Evolutionary conservation across 1,140 invertebrate genomes (phyloP), one percentile per base, ranked within the genome.

Genomic region (Atta colombica): DNA sequence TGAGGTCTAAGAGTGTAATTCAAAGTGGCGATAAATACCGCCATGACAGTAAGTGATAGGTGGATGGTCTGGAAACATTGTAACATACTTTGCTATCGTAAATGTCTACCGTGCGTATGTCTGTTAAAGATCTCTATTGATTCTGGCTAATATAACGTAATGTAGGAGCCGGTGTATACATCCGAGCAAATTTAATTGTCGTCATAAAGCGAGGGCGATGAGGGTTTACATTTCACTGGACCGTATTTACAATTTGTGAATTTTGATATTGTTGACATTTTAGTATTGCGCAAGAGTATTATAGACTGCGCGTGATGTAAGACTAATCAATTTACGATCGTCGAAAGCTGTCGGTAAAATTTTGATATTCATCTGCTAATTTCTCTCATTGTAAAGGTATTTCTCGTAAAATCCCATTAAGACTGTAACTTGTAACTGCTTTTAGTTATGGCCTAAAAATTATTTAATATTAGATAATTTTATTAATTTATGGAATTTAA

Each of bases 221-320:
- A 55, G 0, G 18, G 18, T 8, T 39, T 6, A 2, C 45, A 45
- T 28, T 55, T 49, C 39, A 21, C 39, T 51, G 25, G 8, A 16
- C 21, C 8, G n/a, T 39, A 69, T 80, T 39, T 68, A 35, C 51
- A 25, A 25, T 35, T 58, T 55, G 35, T 71, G 49, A 18, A 28
- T 68, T 55, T 39, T 55, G 65, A 71, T 81, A 81, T 81, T 81
- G 51, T 69, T 71, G 77, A 81, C 65, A 81, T 81, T 81, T 81
- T 5, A 69, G 39, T 39, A 55, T 25, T 81, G 66, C 51, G 65
- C 51, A 71, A 55, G n/a, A 53, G 4, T 55, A 58, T 69, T 69
- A 80, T 68, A 25, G 21, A 71, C 51, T 58, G 31, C 21, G 49
- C 31, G 8, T 81, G 77, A 81, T 81, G 77, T 69, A 81, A 80